phyloP scores from a whole-genome alignment of 2,113 vertebrate genomes.

The Triplophysa tibetana region DNA sequence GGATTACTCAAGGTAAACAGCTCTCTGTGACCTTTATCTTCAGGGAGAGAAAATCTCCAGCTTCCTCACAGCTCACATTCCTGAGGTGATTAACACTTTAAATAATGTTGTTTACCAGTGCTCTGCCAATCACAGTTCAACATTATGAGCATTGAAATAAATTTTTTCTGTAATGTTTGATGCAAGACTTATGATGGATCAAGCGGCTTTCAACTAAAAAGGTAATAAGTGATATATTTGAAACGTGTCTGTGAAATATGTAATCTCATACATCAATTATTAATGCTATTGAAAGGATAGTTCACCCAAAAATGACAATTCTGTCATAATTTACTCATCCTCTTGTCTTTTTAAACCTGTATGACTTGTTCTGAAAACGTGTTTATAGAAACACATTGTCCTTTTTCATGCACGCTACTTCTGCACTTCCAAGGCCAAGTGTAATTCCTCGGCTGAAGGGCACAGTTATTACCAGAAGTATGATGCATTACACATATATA shows the following conservation, averaged over 20 bases:
- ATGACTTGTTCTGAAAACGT: no score
- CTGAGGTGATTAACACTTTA: constrained; percentile 19
- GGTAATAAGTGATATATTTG: no score
- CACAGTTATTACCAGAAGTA: constrained; percentile 29
- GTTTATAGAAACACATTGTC: background rate
- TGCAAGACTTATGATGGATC: background rate
- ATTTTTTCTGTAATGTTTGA: background rate
- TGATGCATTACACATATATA: constrained; percentile 24
- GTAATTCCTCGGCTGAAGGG: constrained; percentile 22
- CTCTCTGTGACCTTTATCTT: constrained; percentile 20
- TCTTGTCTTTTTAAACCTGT: no score
- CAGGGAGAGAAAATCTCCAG: constrained; percentile 35
- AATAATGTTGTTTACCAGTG: background rate
- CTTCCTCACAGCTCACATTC: constrained; percentile 23
- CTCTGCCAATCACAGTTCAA: constrained; percentile 14
- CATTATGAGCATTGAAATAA: background rate
- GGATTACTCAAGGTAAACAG: background rate
- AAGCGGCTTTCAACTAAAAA: background rate
- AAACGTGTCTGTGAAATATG: no score
- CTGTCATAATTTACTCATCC: no score
- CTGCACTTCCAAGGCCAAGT: background rate
- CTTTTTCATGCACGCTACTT: background rate
- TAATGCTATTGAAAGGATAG: no score
- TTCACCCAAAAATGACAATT: no score
- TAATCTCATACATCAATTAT: no score